Evolutionary conservation across 2,888 invertebrate genomes (phyloP), one percentile per base, ranked within the genome.

Genomic region (Uloborus plumipes): DNA sequence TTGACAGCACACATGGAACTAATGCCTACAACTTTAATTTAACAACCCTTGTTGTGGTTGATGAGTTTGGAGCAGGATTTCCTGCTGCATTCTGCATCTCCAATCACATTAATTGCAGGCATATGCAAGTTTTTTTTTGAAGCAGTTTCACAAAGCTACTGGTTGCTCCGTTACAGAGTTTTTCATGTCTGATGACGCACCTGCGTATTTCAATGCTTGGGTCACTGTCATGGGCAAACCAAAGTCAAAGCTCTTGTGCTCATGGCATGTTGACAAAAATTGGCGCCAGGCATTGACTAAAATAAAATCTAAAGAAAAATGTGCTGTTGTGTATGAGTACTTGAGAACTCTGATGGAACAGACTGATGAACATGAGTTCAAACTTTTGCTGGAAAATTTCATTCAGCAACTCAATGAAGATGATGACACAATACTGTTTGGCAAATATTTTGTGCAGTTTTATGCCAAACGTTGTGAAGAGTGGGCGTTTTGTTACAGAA

Each of bases 121-220:
- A 22, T 39, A 62, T 80, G 53, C 53, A 62, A 20, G n/a, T 55
- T 15, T 73, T 80, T n/a, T 53, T 73, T 67, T 62, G n/a, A 61
- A 7, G 62, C 49, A 15, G 26, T 81, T 13, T 58, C n/a, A 26
- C 26, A 50, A 22, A 15, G 58, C 31, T 14, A 55, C 49, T 22
- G 51, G 64, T 26, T 47, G 15, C 18, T 59, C 70, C 15, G 15
- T 6, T 1, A 26, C 70, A n/a, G 26, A 50, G 22, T 18, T 71
- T 18, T 80, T 86, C 72, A 85, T 85, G 85, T 77, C 69, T 7
- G 85, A 86, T 77, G 84, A 85, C 71, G 82, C 71, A 7, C 73
- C 84, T 22, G 50, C 58, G 13, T 85, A 51, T 67, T 86, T 77
- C 31, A 83, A 84, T 83, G 85, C 84, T 15, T 86, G 85, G 86